Evolutionary conservation across 1,140 invertebrate species (phyloP), one percentile per base, ranked within the genome.

Genomic region (Zaprionus lachaisei): DNA sequence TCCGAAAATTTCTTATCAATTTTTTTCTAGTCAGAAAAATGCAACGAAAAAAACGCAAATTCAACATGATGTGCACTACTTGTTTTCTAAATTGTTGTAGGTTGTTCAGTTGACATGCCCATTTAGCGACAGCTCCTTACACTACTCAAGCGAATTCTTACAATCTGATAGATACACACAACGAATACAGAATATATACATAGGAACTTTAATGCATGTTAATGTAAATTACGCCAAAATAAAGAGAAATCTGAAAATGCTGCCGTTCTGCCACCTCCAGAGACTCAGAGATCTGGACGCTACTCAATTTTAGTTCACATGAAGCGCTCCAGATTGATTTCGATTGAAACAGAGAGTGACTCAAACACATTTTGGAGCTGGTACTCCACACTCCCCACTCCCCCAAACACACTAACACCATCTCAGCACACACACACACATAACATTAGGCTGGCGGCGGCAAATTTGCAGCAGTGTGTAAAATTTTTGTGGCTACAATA

Each of bases 131-230:
- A 64, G 78, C 80, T 85, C 60, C 60, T 78, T 83, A 82, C 81
- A 84, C 81, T 70, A 89, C 80, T 77, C 80, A 80, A 89, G 77
- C 73, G 84, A 87, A 87, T 87, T 89, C 84, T 89, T 79, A 81
- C 78, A 79, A 72, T 64, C 71, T 38, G 60, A 77, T 51, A 37
- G 41, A 56, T 34, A 31, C 61, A 71, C 62, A 84, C 82, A 84
- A 87, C 84, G 84, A 84, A 83, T 70, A 72, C 56, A 28, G 34
- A 72, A 47, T 51, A 69, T 38, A 37, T 28, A 55, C 54, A 34
- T 63, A 82, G 76, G 66, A 37, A 51, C 26, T 69, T 57, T 38
- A 69, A 26, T 51, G 37, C 31, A 64, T 64, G 58, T 24, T 57
- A 31, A 73, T 79, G 65, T 77, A 78, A 65, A 55, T 44, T 76